These are phyloP conservation scores for Ailurus styani DNA, from an alignment of 2,113 vertebrate genomes.

Conservation along the genomic window DNA sequence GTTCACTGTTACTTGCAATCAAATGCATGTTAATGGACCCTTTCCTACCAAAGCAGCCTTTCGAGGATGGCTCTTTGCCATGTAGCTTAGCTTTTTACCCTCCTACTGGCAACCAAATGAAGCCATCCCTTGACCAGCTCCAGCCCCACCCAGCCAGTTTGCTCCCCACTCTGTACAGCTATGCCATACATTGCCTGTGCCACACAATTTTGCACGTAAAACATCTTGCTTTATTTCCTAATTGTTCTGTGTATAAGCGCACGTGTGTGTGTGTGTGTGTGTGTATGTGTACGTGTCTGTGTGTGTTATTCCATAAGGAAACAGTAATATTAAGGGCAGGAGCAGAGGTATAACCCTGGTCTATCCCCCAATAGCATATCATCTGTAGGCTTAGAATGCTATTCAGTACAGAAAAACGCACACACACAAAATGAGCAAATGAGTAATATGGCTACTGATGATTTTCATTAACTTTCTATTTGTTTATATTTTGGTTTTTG, in stretches of 20 bases:
- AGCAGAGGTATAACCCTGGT: not conserved
- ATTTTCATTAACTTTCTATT: not conserved
- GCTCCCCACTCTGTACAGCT: not conserved
- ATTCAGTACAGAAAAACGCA: not conserved
- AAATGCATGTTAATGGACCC: not conserved
- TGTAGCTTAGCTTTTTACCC: not conserved
- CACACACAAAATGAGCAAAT: not conserved
- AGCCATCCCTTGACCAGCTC: not conserved
- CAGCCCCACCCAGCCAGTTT: not conserved
- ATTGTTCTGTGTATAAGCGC: not conserved
- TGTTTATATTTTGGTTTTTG: not conserved
- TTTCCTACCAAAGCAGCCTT: not conserved
- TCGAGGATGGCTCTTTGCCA: not conserved
- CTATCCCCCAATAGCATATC: not conserved
- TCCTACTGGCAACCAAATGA: not conserved
- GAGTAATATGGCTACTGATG: not conserved
- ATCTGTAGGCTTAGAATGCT: not conserved
- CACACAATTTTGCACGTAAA: not conserved
- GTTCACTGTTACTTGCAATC: not conserved
- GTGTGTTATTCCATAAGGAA: not conserved
- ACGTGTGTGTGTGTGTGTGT: not conserved
- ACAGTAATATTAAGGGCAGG: not conserved
- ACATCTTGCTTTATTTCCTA: not conserved
- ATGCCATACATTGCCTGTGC: not conserved
- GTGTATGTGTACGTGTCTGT: accelerated